Base-by-base conservation (phyloP, 2,797 vertebrate species). In the Liparis tanakae region DNA sequence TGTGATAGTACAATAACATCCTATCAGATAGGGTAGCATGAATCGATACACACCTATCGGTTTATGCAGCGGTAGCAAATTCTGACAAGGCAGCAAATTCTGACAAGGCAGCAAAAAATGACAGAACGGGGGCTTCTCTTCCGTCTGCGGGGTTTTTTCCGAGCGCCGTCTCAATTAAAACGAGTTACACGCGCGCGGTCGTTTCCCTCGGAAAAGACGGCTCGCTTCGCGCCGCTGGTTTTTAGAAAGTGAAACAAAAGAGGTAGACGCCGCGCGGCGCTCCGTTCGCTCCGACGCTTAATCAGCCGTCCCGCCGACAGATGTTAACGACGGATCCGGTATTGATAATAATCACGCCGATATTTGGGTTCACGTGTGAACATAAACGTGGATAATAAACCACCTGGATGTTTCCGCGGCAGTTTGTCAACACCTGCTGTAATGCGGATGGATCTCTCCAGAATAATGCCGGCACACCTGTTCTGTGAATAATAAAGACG, bases 371-470 rank as follows among this genome's bases (percentile, higher is more conserved):
- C 64, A 60, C 14, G 17, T 43, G 9, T 25, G 25, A 30, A 0
- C 43, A 72, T 48, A 20, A 53, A 63, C n/a, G 20, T 15, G 39
- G n/a, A 1, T 18, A 69, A 71, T 39, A 65, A 55, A 62, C 70
- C 51, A 60, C 37, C 30, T 54, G 33, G 54, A 58, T 60, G 7
- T 50, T 9, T 30, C 20, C 6, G 12, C 20, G 33, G 43, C 50
- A 57, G 44, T 65, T 53, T 57, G 14, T 50, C 39, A 63, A 63
- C 17, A 14, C 5, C 50, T 34, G 18, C 39, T 25, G 12, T 53
- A 39, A 66, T 25, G 43, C 4, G 53, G 7, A 46, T 10, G 17
- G 15, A 59, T 58, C 20, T 43, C 30, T 57, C 51, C 12, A 55
- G 22, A 66, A 36, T 58, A 20, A 64, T 56, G 33, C 3, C 33